phyloP scores from a whole-genome alignment of 1,140 invertebrate genomes.

The Chironomus tepperi region DNA sequence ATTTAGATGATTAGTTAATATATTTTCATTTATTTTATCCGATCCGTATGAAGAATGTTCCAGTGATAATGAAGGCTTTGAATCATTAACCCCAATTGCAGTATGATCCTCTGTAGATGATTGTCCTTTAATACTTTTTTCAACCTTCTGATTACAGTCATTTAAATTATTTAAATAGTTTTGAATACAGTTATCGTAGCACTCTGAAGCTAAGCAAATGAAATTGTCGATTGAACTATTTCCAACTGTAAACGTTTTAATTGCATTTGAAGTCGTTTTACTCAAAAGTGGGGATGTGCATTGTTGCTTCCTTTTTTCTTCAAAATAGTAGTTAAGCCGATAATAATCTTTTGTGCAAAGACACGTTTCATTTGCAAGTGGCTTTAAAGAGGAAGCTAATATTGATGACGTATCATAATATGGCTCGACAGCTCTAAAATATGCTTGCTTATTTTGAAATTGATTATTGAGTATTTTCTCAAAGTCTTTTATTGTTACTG shows the following conservation, averaged over 20 bases:
- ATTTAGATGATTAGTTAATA: background rate
- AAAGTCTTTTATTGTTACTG: background rate
- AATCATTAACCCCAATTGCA: background rate
- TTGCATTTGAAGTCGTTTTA: background rate
- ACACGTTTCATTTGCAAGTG: constrained; percentile 5
- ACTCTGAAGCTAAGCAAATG: background rate
- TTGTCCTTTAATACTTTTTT: constrained; percentile 3
- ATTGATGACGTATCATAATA: constrained; percentile 5
- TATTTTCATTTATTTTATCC: background rate
- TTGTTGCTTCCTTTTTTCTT: background rate
- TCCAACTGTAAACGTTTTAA: background rate
- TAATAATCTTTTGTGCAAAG: constrained; percentile 18
- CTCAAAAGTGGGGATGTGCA: background rate
- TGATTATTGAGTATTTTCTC: background rate
- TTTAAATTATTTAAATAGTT: constrained; percentile 15
- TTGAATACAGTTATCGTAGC: background rate
- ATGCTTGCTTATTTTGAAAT: background rate
- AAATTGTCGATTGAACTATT: background rate
- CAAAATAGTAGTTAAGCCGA: background rate
- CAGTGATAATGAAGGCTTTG: background rate
- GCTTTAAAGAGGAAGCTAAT: background rate
- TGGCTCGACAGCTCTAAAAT: background rate
- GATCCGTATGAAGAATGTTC: background rate
- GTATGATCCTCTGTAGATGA: background rate
- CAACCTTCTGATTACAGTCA: background rate